Evolutionary conservation across 2,113 vertebrate species (phyloP), one percentile per base, ranked within the genome.

Genomic region (Corvus hawaiiensis): DNA sequence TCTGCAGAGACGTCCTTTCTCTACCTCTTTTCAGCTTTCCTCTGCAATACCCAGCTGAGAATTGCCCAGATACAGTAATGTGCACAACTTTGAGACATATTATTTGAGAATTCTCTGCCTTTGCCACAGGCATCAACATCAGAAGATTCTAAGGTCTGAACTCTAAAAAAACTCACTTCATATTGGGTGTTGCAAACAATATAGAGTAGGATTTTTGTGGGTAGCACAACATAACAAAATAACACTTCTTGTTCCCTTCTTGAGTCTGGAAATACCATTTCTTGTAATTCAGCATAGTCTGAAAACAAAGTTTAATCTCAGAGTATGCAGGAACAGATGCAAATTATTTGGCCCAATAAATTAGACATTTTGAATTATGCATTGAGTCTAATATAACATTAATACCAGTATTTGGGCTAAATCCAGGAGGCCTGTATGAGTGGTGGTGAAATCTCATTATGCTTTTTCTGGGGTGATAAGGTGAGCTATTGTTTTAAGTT

Each of bases 51-150:
- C 13, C 39, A 93, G 41, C 62, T 73, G 68, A 58, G 56, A 90
- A 85, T 78, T 82, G 58, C 77, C 56, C 85, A 87, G 74, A 74
- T 78, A 59, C 18, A 79, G 55, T 77, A 89, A 78, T 46, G 61
- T 95, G 49, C 52, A 75, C 30, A 95, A 33, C 46, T 79, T 26
- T 75, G 66, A 95, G 56, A 74, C 16, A 63, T 72, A 90, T 61
- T 93, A 90, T 87, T 78, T 54, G 46, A 96, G 68, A 94, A 96
- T 91, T 76, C 54, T 85, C 63, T 91, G 80, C 89, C 80, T 94
- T 87, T 85, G 66, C 86, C 87, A 72, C 56, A 95, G 71, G 81
- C 82, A 89, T 19, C 21, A 75, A 16, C 64, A 81, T 73, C 49
- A 72, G 68, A 93, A 93, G 28, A 84, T 83, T 80, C 43, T 82